Base-by-base conservation (phyloP, 53 echinoderm and acorn worm genomes). In the Temnopleurus reevesii region DNA sequence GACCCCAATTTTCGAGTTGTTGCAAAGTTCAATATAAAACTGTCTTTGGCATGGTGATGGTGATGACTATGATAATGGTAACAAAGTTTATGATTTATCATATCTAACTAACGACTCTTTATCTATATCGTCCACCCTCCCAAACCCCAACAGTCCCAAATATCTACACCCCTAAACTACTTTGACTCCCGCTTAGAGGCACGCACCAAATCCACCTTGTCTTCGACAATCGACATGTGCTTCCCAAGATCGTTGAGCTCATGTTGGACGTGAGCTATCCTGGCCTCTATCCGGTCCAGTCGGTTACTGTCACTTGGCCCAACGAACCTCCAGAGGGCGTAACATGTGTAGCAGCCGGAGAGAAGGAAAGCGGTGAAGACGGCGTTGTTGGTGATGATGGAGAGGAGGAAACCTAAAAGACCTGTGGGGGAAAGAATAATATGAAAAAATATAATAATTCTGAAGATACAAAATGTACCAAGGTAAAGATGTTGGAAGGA, bases 371-470 rank as follows among this genome's bases (percentile, higher is more conserved):
- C 65, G 53, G 66, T 87, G 71, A 87, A 87, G 53, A 87, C 88
- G 46, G 88, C 88, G 5, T 87, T 87, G 88, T 87, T 87, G 49
- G 51, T 34, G 71, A 87, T 87, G 31, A 87, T 21, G 33, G 88
- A 87, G 34, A 87, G 7, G 19, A 51, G n/a, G 36, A 66, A 87
- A 49, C 88, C 65, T 18, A 87, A 13, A 28, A 87, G 53, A 66
- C 88, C 88, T 87, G 45, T 27, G n/a, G n/a, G n/a, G n/a, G n/a
- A n/a, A n/a, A n/a, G n/a, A n/a, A 59, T 59, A n/a, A 59, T 51
- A 51, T 15, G 53, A 51, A 59, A 59, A n/a, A 59, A 13, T 21
- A 59, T 59, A 59, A 59, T n/a, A n/a, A n/a, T n/a, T n/a, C n/a
- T n/a, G n/a, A n/a, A n/a, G n/a, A n/a, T n/a, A n/a, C n/a, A n/a